Conservation (phyloP, 2,797 vertebrate species). For the Danionella dracula region DNA sequence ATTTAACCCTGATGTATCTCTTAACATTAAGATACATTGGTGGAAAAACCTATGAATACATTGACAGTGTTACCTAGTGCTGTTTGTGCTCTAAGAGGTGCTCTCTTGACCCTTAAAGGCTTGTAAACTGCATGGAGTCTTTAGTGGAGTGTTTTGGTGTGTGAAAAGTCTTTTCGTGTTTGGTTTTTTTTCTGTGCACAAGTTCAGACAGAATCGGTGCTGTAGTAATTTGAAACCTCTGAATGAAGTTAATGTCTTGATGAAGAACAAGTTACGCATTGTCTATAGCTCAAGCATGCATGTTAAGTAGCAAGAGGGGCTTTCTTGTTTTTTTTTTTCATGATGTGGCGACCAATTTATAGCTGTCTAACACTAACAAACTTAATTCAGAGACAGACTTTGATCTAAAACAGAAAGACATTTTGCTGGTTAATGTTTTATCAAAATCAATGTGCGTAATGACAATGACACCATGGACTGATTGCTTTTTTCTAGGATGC, state of each 20-base stretch:
- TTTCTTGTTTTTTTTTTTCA: not conserved
- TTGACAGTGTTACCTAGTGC: not conserved
- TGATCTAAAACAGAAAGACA: not conserved
- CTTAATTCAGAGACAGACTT: not conserved
- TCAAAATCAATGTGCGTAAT: not conserved
- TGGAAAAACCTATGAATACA: not conserved
- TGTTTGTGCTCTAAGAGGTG: not conserved
- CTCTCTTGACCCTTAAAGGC: not conserved
- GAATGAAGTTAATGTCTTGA: conserved; percentile 22
- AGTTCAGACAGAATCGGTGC: conserved; percentile 11
- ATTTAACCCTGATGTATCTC: too few species aligned
- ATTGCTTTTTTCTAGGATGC: not conserved
- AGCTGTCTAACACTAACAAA: not conserved
- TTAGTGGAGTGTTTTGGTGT: too few species aligned
- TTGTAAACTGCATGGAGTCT: too few species aligned
- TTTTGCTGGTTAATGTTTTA: not conserved
- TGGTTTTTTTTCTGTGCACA: not conserved
- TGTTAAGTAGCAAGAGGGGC: not conserved
- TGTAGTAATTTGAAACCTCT: conserved; percentile 14
- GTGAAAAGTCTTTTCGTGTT: not conserved
- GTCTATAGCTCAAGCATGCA: conserved; percentile 18
- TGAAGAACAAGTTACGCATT: conserved; percentile 29
- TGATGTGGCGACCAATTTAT: not conserved
- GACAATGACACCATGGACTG: not conserved
- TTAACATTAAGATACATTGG: too few species aligned